Evolutionary conservation across 1,140 invertebrate species (phyloP), one percentile per base, ranked within the genome.

Genomic region (Aphaenogaster rudis): DNA sequence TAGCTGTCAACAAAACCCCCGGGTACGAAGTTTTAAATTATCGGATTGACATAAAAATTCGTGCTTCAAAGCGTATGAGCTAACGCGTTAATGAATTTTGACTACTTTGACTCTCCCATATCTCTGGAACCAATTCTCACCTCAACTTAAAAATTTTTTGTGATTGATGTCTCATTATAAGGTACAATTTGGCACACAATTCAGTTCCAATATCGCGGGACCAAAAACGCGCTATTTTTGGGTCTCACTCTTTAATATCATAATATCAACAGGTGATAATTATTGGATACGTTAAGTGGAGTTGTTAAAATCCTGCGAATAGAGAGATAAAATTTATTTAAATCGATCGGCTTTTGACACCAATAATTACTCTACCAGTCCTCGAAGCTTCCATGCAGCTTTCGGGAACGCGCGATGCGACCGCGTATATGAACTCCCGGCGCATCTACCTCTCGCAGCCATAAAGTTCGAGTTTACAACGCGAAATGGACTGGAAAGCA

Each of bases 401-500:
- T 81, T 77, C 63, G 69, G 48, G 50, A 82, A 84, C 69, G 71
- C 54, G 82, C 59, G 76, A 86, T 77, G 87, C 81, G 64, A 69
- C 28, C 76, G 57, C 78, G 67, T 85, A 86, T 90, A 92, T 94
- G 93, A 93, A 93, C 88, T 91, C 89, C 86, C 89, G 89, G 91
- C 89, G 89, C 91, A 90, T 91, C 91, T 90, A 91, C 88, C 90
- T 93, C 89, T 93, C 89, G 91, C 88, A 91, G 93, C 92, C 94
- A 95, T 94, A 94, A 95, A 95, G 92, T 94, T 95, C 91, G 91
- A 94, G 93, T 94, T 94, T 94, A 94, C 93, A 94, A 93, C 91
- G 92, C 86, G 93, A 95, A 95, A 95, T 95, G 94, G 94, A 94
- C 92, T 94, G 95, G 92, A 95, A 95, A 93, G 91, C 91, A 93